Percentiles rank a stretch among this genome's conserved stretches.
Evolutionary conservation across 2,113 vertebrate species (phyloP).

Genomic region (Ailuropoda melanoleuca): DNA sequence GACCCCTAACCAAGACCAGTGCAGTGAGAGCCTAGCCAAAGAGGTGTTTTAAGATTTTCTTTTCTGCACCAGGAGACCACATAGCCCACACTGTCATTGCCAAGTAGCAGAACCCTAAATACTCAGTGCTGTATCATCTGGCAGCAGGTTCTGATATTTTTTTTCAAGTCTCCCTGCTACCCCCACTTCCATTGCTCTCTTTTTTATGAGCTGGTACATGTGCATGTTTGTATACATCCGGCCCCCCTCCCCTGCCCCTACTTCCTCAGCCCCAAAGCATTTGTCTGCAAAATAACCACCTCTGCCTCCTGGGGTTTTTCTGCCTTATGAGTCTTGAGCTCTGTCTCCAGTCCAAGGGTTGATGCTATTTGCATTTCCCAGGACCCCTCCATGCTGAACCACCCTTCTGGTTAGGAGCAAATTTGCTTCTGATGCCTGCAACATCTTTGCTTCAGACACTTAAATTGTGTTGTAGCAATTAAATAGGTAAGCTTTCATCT

Average conservation of each 20-base stretch:
- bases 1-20: background rate
- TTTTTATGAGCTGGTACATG: background rate
- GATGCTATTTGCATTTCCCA: background rate
- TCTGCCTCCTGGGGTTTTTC: background rate
- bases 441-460: background rate
- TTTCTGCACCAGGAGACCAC: background rate
- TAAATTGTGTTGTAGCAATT: background rate
- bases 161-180: background rate
- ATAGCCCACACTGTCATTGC: background rate
- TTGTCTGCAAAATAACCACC: background rate
- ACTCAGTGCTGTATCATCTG: background rate
- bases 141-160: background rate
- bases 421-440: background rate
- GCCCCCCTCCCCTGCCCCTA: fast-evolving
- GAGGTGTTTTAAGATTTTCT: background rate
- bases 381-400: background rate
- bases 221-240: background rate
- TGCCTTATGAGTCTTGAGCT: background rate
- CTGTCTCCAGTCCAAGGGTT: background rate
- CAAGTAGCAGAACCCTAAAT: background rate
- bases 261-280: background rate
- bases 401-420: background rate
- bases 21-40: background rate
- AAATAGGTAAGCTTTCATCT: background rate
- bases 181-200: background rate